phyloP scores from a whole-genome alignment of 2,113 vertebrate species.

The Malaclemys terrapin region DNA sequence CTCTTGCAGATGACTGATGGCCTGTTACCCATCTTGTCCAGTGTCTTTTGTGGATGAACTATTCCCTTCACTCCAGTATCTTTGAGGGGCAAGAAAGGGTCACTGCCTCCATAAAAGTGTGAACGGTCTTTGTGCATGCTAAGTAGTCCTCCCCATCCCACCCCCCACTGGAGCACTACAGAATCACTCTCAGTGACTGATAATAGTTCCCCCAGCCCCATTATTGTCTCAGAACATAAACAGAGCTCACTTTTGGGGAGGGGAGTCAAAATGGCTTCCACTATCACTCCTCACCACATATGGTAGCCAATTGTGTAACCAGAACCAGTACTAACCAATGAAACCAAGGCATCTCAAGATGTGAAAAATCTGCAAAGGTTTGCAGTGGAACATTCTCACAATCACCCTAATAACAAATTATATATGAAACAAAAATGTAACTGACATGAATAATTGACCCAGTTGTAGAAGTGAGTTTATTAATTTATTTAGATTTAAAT shows the following conservation, averaged over 20 bases:
- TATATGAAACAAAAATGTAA: not conserved
- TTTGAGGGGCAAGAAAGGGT: not conserved
- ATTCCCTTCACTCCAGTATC: not conserved
- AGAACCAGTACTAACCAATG: not conserved
- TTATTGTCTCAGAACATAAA: not conserved
- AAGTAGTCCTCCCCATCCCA: not conserved
- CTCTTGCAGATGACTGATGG: not conserved
- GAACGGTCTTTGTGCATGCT: not conserved
- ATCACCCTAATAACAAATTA: not conserved
- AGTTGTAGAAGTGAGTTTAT: slow-evolving; percentile 28
- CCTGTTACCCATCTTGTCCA: not conserved
- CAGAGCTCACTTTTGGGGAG: not conserved
- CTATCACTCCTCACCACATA: not conserved
- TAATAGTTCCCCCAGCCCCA: not conserved
- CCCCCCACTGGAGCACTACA: not conserved
- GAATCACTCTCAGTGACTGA: not conserved
- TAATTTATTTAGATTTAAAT: not conserved
- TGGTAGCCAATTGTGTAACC: not conserved
- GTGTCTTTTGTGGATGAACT: not conserved
- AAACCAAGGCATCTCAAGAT: not conserved
- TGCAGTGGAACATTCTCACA: not conserved
- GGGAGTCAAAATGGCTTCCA: not conserved
- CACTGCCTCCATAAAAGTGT: not conserved
- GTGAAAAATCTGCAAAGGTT: slow-evolving; percentile 7
- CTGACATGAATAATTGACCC: slow-evolving; percentile 14